Evolutionary conservation across 2,113 vertebrate species (phyloP).

Genomic region (Epinephelus fuscoguttatus): DNA sequence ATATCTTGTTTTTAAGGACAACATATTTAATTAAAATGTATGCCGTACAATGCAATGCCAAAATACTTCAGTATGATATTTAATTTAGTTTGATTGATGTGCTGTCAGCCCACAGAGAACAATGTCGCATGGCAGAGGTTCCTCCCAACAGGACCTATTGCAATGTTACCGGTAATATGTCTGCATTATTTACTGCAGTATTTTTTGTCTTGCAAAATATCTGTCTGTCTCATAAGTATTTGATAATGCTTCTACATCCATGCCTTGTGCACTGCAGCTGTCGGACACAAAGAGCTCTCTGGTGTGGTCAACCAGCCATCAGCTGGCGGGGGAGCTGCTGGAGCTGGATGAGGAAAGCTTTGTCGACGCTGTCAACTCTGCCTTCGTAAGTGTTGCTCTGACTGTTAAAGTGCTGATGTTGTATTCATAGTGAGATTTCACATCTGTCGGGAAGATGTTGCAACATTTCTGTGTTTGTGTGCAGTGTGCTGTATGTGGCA

Average conservation of each 20-base stretch:
- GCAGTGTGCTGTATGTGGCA: neutral
- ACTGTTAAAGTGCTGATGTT: slow-evolving; percentile 5
- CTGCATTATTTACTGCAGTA: slow-evolving; percentile 4
- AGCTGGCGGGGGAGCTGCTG: slow-evolving; percentile 90
- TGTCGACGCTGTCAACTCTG: slow-evolving; percentile 95
- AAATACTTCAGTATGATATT: slow-evolving; percentile 26
- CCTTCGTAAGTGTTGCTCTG: slow-evolving; percentile 91
- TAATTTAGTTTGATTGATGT: slow-evolving; percentile 45
- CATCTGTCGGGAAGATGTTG: slow-evolving; percentile 34
- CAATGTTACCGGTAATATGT: slow-evolving; percentile 92
- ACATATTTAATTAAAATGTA: slow-evolving; percentile 33
- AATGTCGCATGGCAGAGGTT: slow-evolving; percentile 98
- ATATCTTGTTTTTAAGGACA: slow-evolving; percentile 35
- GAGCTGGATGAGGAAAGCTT: slow-evolving; percentile 94
- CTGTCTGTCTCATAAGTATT: neutral
- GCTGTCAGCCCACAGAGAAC: slow-evolving; percentile 93
- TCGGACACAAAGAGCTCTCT: slow-evolving; percentile 94
- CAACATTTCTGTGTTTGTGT: slow-evolving; percentile 29
- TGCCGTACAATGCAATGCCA: slow-evolving; percentile 19
- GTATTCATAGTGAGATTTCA: slow-evolving; percentile 20
- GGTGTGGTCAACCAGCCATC: slow-evolving; percentile 96
- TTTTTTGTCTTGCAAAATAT: neutral
- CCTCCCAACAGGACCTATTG: slow-evolving; percentile 96
- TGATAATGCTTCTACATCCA: neutral
- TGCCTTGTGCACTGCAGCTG: slow-evolving; percentile 83